Conservation (phyloP, 1,140 invertebrate genomes). For the Ostrea edulis region DNA sequence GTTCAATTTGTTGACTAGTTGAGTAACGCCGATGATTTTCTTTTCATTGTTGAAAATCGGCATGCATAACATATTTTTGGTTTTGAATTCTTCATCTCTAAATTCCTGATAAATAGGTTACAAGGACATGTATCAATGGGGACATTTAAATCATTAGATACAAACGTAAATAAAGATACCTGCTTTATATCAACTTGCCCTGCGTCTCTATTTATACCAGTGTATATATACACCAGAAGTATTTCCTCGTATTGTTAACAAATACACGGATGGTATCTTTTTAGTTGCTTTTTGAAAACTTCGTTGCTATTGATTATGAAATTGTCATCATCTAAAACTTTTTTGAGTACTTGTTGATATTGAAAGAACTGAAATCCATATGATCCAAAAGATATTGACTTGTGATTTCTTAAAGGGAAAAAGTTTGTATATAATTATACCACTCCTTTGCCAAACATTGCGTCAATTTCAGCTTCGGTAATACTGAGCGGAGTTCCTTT, state of each 20-base stretch:
- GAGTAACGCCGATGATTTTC: conserved; percentile 92
- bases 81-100: conserved; percentile 85
- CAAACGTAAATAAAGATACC: background rate
- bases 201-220: background rate
- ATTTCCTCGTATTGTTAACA: no score
- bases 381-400: no score
- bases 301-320: no score
- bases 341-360: no score
- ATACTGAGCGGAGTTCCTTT: conserved; percentile 90
- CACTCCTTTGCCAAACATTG: conserved; percentile 79
- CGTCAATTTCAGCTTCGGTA: conserved; percentile 92
- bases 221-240: no score
- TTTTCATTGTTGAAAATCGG: conserved; percentile 94
- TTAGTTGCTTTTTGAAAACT: no score
- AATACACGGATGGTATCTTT: no score
- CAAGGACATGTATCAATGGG: background rate
- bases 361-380: background rate
- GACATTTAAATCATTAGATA: background rate
- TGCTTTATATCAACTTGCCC: background rate
- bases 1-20: conserved; percentile 96
- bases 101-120: conserved; percentile 58
- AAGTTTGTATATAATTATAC: conserved; percentile 53
- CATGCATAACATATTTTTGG: conserved; percentile 93
- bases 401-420: no score
- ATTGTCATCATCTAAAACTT: no score